Conservation (phyloP, 2,888 invertebrate species). For the Amphiduros pacificus region DNA sequence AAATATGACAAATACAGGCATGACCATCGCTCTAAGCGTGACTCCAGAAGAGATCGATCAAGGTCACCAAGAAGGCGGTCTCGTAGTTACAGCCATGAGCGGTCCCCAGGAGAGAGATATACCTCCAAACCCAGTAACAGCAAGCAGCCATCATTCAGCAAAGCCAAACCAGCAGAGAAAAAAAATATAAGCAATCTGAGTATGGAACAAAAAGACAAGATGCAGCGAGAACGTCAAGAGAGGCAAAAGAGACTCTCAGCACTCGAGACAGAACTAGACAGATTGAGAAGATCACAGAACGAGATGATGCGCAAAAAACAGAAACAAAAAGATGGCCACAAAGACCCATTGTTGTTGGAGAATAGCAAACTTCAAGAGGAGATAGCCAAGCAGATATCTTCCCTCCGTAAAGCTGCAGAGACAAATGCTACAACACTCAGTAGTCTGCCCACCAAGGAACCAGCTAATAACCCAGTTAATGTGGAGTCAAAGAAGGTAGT, state of each 20-base stretch:
- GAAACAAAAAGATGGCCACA: constrained; percentile 45
- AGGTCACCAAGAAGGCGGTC: too few species aligned
- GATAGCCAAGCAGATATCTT: constrained; percentile 42
- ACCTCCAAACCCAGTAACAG: too few species aligned
- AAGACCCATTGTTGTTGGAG: constrained; percentile 48
- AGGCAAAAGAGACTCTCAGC: constrained; percentile 5
- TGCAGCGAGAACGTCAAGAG: constrained; percentile 4
- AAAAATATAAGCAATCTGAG: neutral
- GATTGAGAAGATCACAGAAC: constrained; percentile 46
- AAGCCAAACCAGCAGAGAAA: neutral
- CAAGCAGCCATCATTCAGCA: neutral
- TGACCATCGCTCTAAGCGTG: too few species aligned
- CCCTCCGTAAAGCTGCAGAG: constrained; percentile 32
- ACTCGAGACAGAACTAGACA: constrained; percentile 36
- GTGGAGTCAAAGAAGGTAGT: too few species aligned
- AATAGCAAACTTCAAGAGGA: constrained; percentile 50
- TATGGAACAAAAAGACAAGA: neutral
- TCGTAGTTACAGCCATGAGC: too few species aligned
- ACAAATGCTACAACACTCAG: constrained; percentile 11
- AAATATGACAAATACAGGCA: too few species aligned
- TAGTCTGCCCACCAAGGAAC: neutral
- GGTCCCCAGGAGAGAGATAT: too few species aligned
- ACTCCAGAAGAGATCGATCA: too few species aligned
- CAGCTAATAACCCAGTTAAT: too few species aligned
- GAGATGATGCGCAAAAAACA: constrained; percentile 47